Evolutionary conservation across 1,140 invertebrate genomes (phyloP).

Genomic region (Littorina saxatilis): DNA sequence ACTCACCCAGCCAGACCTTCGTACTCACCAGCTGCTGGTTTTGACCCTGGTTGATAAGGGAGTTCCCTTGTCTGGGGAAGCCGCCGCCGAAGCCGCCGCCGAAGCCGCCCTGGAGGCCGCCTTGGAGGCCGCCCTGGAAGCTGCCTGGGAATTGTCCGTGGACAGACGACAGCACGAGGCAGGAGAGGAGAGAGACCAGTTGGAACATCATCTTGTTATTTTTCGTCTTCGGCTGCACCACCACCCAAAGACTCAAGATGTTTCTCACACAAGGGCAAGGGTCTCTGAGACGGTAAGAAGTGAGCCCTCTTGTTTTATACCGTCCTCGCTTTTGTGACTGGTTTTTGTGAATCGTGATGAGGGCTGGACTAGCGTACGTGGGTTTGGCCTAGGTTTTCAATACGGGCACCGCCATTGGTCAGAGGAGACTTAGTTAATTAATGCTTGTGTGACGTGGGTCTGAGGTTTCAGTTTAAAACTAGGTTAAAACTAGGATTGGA

Average conservation of each 20-base stretch:
- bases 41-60: not conserved
- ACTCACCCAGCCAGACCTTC: not conserved
- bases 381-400: not conserved
- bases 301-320: not conserved
- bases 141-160: not conserved
- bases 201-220: constrained; percentile 12
- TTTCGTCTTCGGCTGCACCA: not conserved
- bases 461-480: no score
- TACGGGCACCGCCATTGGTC: not conserved
- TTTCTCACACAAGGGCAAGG: not conserved
- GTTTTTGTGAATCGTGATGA: not conserved
- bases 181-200: not conserved
- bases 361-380: not conserved
- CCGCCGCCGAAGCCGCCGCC: no score
- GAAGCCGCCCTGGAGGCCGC: not conserved
- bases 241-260: not conserved
- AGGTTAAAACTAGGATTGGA: not conserved
- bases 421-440: no score
- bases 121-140: not conserved
- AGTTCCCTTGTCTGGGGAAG: no score
- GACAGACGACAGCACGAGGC: not conserved
- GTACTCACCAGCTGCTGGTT: not conserved
- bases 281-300: not conserved
- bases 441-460: no score
- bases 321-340: not conserved